These are phyloP conservation scores for Heterocephalus glaber DNA, from an alignment of 2,113 vertebrate species.

Conservation along the genomic window DNA sequence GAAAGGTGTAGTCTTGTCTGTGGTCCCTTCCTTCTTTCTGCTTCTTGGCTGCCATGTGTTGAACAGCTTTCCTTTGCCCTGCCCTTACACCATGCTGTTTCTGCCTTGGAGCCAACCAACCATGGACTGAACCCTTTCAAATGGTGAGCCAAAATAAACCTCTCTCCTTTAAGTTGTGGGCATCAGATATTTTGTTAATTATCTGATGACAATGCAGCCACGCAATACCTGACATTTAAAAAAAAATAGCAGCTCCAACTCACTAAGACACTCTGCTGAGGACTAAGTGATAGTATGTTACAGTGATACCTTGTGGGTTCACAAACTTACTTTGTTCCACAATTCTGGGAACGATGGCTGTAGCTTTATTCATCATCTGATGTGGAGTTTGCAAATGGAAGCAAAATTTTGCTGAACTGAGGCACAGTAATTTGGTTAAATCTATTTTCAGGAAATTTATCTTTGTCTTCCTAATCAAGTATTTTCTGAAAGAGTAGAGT, in stretches of 20 bases:
- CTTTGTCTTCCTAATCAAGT: slow-evolving; percentile 16
- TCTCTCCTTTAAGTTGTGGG: background rate
- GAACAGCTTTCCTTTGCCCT: background rate
- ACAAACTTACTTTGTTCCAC: background rate
- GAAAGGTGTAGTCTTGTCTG: background rate
- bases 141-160: background rate
- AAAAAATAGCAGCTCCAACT: background rate
- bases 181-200: background rate
- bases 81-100: background rate
- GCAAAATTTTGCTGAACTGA: background rate
- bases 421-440: background rate
- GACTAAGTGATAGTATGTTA: background rate
- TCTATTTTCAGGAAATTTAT: background rate
- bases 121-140: background rate
- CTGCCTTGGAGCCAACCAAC: background rate
- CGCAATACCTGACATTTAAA: background rate
- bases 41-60: background rate
- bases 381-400: background rate
- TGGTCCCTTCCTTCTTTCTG: background rate
- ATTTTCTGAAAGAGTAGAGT: slow-evolving; percentile 31
- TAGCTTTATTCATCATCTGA: background rate
- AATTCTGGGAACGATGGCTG: background rate
- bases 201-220: background rate
- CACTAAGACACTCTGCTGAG: background rate
- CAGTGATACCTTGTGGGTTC: background rate